Base-by-base conservation (phyloP, 2,113 vertebrate species). In the Dipodomys merriami region DNA sequence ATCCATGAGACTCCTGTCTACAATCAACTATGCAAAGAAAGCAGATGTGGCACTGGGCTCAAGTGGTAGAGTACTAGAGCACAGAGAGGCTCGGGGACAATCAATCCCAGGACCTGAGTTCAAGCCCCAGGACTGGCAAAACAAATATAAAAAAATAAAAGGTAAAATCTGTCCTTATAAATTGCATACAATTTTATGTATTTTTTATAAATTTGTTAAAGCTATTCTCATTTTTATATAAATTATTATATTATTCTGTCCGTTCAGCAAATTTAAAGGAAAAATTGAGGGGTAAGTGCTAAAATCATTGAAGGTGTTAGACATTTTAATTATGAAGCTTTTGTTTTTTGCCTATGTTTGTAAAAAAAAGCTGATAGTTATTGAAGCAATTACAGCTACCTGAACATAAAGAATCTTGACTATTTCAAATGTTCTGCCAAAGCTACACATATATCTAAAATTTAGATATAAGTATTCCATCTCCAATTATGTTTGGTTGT, bases 401-500 rank as follows among this genome's bases (percentile, higher is more conserved):
- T 94, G 73, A 77, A 87, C 27, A 67, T 92, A 92, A 88, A 93
- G 57, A 92, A 86, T 6, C 4, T 25, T 73, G 49, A 23, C 64
- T 67, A 13, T 46, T 94, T 73, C 19, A 7, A 83, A 82, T 60
- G 27, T 33, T 29, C 23, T 87, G 90, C 27, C 68, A 94, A 73
- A 7, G 0, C 29, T 60, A 76, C 65, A 10, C 65, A 67, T 81
- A 79, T 87, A 78, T 93, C 78, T 92, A 79, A 80, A 91, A 95
- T n/a, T 64, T n/a, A 89, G 33, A 82, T 79, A 79, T 88, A 71
- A 57, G 20, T 76, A 60, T 86, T 92, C 72, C 49, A 92, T 85
- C 78, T 91, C 68, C 39, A 94, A 94, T 96, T 95, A 91, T n/a
- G 30, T 90, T 91, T 94, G 91, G 95, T 92, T 95, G 93, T 95